These are phyloP conservation scores for Syngnathus scovelli DNA, from an alignment of 2,113 vertebrate genomes.

Conservation along the genomic window DNA sequence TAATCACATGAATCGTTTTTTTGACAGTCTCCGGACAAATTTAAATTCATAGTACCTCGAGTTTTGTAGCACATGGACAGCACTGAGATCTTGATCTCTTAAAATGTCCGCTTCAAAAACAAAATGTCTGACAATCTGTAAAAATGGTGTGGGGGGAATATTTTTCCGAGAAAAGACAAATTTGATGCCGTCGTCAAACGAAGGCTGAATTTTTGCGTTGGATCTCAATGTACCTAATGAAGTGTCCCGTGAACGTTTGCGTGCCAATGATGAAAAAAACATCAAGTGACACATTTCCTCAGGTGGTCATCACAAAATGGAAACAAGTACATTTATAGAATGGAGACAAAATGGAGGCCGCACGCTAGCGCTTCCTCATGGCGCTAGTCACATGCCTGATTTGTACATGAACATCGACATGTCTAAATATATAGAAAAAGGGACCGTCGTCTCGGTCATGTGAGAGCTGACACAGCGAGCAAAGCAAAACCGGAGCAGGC, in stretches of 20 bases:
- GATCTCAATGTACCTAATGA: background rate
- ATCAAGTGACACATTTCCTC: background rate
- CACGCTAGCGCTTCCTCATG: constrained; percentile 46
- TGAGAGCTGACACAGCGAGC: background rate
- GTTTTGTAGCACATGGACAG: no score
- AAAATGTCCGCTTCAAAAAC: no score
- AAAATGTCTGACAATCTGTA: no score
- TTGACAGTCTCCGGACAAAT: no score
- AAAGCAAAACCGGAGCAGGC: background rate
- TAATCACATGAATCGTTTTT: no score
- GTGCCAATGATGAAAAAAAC: background rate
- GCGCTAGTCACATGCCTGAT: constrained; percentile 49
- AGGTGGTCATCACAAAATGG: background rate
- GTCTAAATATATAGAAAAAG: constrained; percentile 36
- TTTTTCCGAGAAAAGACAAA: no score
- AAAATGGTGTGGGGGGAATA: no score
- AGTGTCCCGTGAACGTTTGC: background rate
- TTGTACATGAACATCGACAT: constrained; percentile 33
- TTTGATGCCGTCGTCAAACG: background rate
- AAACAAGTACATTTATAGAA: constrained; percentile 1
- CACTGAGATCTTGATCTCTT: no score
- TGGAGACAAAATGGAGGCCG: background rate
- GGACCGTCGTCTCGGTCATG: background rate
- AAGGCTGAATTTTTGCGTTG: background rate
- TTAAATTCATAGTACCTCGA: no score